Evolutionary conservation across 2,888 invertebrate genomes (phyloP).

Genomic region (Mactromeris polynyma): DNA sequence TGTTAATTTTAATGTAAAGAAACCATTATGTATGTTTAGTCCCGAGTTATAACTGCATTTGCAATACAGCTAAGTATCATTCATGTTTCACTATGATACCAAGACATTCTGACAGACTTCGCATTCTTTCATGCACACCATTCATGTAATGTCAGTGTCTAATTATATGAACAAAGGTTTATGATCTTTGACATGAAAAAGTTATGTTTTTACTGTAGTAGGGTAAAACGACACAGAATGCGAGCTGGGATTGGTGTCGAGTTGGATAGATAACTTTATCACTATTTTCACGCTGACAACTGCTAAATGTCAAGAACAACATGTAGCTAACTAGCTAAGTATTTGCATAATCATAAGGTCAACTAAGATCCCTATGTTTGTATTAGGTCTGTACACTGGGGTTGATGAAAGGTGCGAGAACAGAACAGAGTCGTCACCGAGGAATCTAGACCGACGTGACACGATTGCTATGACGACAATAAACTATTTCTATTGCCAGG

Average conservation of each 20-base stretch:
- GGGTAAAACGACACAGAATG: not conserved
- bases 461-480: not conserved
- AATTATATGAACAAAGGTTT: not conserved
- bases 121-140: not conserved
- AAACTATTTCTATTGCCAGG: not conserved
- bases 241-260: not conserved
- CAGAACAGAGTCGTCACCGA: not conserved
- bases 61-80: not conserved
- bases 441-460: not conserved
- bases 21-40: not conserved
- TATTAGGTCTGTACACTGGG: not conserved
- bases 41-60: not conserved
- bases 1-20: no score
- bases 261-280: not conserved
- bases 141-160: not conserved
- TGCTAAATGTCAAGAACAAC: slow-evolving; percentile 10
- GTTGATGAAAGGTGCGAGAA: slow-evolving; percentile 9
- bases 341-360: not conserved
- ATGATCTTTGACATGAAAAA: not conserved
- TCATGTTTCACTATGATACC: not conserved
- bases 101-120: not conserved
- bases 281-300: slow-evolving; percentile 30
- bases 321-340: slow-evolving; percentile 2
- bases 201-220: not conserved
- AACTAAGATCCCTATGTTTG: not conserved